Evolutionary conservation across 1,140 invertebrate species (phyloP), one percentile per base, ranked within the genome.

Genomic region (Sminthurinus signatus): DNA sequence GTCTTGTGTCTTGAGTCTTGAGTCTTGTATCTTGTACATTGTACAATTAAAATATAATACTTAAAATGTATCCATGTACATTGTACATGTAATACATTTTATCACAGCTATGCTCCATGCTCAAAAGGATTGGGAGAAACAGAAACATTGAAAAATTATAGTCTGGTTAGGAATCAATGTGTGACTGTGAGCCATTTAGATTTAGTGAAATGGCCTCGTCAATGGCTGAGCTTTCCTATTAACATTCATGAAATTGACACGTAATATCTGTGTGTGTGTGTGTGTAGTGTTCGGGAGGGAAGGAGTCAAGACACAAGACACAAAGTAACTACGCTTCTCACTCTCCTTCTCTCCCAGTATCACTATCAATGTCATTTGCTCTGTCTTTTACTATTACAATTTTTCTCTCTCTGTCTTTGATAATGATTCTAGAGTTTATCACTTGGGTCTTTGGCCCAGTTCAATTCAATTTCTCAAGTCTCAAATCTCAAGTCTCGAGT

Each of bases 341-440:
- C 39, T 12, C 39, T n/a, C 10, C 39, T n/a, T 12, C 39, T 42
- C 10, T 42, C 10, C 39, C 39, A 42, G 10, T 12, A 42, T n/a
- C 39, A 42, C 39, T n/a, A 42, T n/a, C n/a, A 42, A 10, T 42
- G n/a, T n/a, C n/a, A n/a, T n/a, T n/a, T n/a, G n/a, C n/a, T n/a
- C n/a, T n/a, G n/a, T n/a, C n/a, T n/a, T n/a, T n/a, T n/a, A n/a
- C n/a, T n/a, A n/a, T n/a, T n/a, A n/a, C n/a, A n/a, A n/a, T n/a
- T n/a, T n/a, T 48, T 21, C n/a, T 48, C 17, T 48, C 44, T 48
- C 44, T 25, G 4, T 48, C 23, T 52, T 25, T 52, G 50, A 52
- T 52, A 8, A 52, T 62, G 61, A 62, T 62, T 62, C 55, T 56
- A 62, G 39, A 52, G 61, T 62, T 60, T 62, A 62, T 62, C 61